Percentiles rank a stretch among this genome's conserved stretches.
These are phyloP conservation scores for Notodonta ziczac DNA, from an alignment of 2,888 invertebrate species.

Conservation along the genomic window DNA sequence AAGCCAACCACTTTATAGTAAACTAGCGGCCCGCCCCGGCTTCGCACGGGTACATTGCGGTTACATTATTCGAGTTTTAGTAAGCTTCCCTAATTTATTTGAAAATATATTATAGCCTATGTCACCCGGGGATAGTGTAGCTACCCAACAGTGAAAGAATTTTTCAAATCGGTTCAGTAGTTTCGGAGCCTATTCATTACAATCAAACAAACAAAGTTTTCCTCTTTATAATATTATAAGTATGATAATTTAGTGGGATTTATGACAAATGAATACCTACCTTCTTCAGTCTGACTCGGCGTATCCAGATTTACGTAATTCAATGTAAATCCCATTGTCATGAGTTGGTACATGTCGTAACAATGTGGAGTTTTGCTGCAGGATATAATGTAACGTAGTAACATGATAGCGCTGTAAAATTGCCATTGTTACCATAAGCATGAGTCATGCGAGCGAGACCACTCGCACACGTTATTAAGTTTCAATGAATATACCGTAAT, in stretches of 20 bases:
- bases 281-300: not conserved
- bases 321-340: slow-evolving; percentile 3
- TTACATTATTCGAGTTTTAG: too few relatives aligned
- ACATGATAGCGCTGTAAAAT: slow-evolving; percentile 19
- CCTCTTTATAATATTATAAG: too few relatives aligned
- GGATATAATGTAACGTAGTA: slow-evolving; percentile 21
- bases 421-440: slow-evolving; percentile 15
- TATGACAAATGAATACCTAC: not conserved
- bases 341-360: not conserved
- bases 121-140: too few relatives aligned
- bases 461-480: slow-evolving; percentile 14
- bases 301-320: not conserved
- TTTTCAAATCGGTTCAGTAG: too few relatives aligned
- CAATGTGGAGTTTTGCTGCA: slow-evolving; percentile 12
- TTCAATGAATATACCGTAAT: slow-evolving; percentile 16
- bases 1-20: not conserved
- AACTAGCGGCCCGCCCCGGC: too few relatives aligned
- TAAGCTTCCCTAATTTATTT: too few relatives aligned
- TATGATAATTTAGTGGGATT: not conserved
- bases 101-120: too few relatives aligned
- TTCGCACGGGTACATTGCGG: too few relatives aligned
- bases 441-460: slow-evolving; percentile 18
- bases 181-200: too few relatives aligned
- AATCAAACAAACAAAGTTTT: too few relatives aligned
- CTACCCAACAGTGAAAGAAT: too few relatives aligned